These are phyloP conservation scores for Emys orbicularis DNA, from an alignment of 2,797 vertebrate species.

Conservation along the genomic window DNA sequence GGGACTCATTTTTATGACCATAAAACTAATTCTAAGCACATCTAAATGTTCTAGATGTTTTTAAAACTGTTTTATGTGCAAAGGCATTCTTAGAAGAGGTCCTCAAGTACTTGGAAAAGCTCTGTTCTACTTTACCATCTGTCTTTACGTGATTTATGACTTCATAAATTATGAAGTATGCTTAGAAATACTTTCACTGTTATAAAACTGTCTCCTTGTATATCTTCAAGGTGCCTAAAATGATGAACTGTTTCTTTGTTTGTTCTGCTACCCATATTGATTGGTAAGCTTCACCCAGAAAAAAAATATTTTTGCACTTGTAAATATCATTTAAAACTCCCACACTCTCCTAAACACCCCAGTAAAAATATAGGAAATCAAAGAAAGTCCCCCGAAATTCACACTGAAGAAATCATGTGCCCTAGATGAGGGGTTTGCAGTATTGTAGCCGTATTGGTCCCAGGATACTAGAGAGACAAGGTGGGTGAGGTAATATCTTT, in stretches of 20 bases:
- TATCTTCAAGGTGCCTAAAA: slow-evolving; percentile 23
- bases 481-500: background rate
- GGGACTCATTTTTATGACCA: slow-evolving; percentile 1
- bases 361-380: background rate
- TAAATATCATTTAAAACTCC: slow-evolving; percentile 29
- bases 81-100: slow-evolving; percentile 10
- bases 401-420: background rate
- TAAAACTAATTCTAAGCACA: slow-evolving; percentile 38
- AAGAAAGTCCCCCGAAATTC: background rate
- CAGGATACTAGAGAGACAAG: background rate
- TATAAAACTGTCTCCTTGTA: slow-evolving; percentile 52
- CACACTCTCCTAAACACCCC: background rate
- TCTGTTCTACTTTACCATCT: slow-evolving; percentile 50
- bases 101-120: slow-evolving; percentile 45
- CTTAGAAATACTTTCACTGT: slow-evolving; percentile 37
- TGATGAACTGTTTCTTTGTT: slow-evolving; percentile 3
- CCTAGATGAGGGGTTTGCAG: background rate
- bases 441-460: background rate
- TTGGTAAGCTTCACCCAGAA: background rate
- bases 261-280: background rate
- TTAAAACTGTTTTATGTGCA: background rate
- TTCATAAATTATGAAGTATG: slow-evolving; percentile 49
- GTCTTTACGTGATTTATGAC: slow-evolving; percentile 45
- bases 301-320: background rate
- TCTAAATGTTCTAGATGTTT: slow-evolving; percentile 1